Base-by-base conservation (phyloP, 2,888 invertebrate genomes). In the Drosophila greeni region DNA sequence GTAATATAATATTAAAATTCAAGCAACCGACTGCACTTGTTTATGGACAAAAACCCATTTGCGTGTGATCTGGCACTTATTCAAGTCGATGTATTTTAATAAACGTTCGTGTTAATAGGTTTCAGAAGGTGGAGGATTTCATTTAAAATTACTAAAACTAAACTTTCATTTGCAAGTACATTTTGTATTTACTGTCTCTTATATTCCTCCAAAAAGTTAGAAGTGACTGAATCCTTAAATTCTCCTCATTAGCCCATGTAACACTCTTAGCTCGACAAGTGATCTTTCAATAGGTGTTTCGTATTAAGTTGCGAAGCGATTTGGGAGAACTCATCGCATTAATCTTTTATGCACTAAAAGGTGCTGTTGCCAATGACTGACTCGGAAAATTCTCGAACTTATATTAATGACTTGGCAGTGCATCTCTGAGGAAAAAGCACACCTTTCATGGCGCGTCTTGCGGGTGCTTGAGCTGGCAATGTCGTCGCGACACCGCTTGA, bases 391-490 rank as follows among this genome's bases (percentile, higher is more conserved):
- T 26, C 14, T 52, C 18, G 24, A 51, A 33, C 34, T 24, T 23
- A 36, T 37, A 64, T 62, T 64, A 64, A 64, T 64, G 65, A 43
- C 51, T 60, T 52, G 49, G 34, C 52, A 31, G 51, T 33, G 65
- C 62, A 62, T 64, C 62, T 64, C 36, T 18, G 45, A 37, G 14
- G 36, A 23, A 16, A 29, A 7, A 49, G 20, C 26, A 29, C 31
- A 47, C 54, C 66, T 42, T 42, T 37, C 34, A 48, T 49, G 43
- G 55, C 16, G 29, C 42, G 26, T 31, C 40, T 43, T 55, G 62
- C 20, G 62, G 67, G 60, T 70, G 76, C 76, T 79, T 79, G 71
- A 79, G 79, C 66, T 72, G 61, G 33, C 54, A 47, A 47, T 37
- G 51, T 64, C 55, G 55, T 45, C 55, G 58, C 60, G 68, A 58